Percentiles rank a stretch among this genome's conserved stretches.
Conservation (phyloP, 2,113 vertebrate species). For the Leiothrix lutea region DNA sequence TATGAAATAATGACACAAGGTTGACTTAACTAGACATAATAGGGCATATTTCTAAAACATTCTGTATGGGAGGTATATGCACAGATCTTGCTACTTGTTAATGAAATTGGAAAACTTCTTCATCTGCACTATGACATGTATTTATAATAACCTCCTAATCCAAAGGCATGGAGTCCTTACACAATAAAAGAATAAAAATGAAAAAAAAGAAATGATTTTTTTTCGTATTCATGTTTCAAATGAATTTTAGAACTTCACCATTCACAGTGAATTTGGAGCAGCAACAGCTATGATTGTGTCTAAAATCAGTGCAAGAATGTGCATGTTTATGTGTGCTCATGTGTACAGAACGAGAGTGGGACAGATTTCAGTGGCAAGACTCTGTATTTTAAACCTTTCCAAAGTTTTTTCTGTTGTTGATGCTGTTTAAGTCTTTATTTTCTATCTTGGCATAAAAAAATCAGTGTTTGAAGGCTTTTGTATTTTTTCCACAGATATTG, state of each 20-base stretch:
- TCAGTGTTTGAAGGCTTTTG: background rate
- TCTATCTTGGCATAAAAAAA: background rate
- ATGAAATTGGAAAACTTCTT: constrained; percentile 33
- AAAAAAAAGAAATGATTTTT: background rate
- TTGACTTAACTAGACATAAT: constrained; percentile 64
- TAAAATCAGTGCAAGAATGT: background rate
- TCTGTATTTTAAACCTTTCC: background rate
- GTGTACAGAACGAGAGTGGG: background rate
- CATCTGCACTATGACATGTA: background rate
- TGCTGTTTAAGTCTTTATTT: background rate
- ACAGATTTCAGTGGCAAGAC: background rate
- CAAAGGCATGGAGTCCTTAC: background rate
- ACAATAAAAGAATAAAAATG: background rate
- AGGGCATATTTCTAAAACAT: constrained; percentile 28
- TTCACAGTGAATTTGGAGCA: background rate
- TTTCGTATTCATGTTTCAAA: background rate
- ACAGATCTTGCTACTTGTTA: constrained; percentile 41
- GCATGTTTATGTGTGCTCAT: background rate
- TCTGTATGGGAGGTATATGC: background rate
- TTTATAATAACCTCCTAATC: background rate
- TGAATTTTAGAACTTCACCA: background rate
- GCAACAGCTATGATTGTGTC: background rate
- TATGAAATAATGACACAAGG: constrained; percentile 50
- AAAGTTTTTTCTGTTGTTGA: background rate
- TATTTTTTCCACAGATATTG: background rate